Percentiles rank a stretch among this genome's conserved stretches.
Conservation (phyloP, 2,888 invertebrate species). For the Leucophenga montana region DNA sequence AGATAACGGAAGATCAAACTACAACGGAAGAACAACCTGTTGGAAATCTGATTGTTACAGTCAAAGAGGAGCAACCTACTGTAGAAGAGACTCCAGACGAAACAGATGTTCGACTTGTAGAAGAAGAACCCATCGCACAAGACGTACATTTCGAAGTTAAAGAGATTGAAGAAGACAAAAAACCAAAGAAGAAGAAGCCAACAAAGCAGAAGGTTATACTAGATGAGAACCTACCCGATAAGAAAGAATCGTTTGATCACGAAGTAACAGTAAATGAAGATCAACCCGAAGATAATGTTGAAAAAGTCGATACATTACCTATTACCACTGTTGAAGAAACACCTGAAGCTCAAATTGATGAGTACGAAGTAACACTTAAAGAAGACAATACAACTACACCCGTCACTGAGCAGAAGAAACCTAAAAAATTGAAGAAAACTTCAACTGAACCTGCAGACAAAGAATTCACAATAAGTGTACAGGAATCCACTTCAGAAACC, state of each 20-base stretch:
- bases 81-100: background rate
- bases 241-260: constrained; percentile 45
- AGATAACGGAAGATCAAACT: constrained; percentile 53
- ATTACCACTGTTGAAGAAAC: background rate
- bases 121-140: constrained; percentile 51
- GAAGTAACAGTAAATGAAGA: constrained; percentile 13
- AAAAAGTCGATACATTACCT: constrained; percentile 23
- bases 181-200: constrained; percentile 65
- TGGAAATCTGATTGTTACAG: constrained; percentile 23
- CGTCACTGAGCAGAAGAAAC: constrained; percentile 18
- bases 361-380: constrained; percentile 37
- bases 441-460: constrained; percentile 29
- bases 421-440: constrained; percentile 41
- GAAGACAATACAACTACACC: constrained; percentile 54
- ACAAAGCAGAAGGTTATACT: constrained; percentile 66
- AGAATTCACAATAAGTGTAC: constrained; percentile 42
- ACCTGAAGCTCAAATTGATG: constrained; percentile 60
- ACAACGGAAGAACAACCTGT: constrained; percentile 40
- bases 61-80: background rate
- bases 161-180: constrained; percentile 45
- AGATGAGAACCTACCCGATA: constrained; percentile 75
- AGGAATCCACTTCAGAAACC: constrained; percentile 45
- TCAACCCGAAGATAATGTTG: constrained; percentile 30
- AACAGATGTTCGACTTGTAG: constrained; percentile 45
- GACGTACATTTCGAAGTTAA: constrained; percentile 40